Percentiles rank a stretch among this genome's conserved stretches.
Conservation (phyloP, 1,140 invertebrate genomes). For the Myzus persicae region DNA sequence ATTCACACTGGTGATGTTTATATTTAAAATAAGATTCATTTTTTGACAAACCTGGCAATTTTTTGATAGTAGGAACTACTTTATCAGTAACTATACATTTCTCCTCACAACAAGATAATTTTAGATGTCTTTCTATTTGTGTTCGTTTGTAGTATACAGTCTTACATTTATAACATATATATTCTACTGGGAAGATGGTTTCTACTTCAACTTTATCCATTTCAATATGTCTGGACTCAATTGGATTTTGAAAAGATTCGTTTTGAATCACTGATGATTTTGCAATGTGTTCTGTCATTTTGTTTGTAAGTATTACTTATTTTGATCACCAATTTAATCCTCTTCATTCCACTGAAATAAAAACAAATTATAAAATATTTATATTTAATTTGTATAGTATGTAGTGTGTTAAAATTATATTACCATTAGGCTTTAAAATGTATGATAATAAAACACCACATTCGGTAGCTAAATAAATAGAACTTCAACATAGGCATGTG, state of each 20-base stretch:
- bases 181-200: constrained; percentile 15
- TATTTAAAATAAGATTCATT: neutral
- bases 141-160: neutral
- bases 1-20: constrained; percentile 48
- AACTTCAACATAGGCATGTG: neutral
- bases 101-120: neutral
- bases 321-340: constrained; percentile 10
- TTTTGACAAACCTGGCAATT: constrained; percentile 21
- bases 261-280: neutral
- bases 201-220: constrained; percentile 8
- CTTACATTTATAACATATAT: constrained; percentile 23
- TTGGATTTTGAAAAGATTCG: constrained; percentile 1
- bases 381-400: neutral
- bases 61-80: constrained; percentile 30
- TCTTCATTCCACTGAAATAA: constrained; percentile 1
- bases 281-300: neutral
- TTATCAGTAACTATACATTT: neutral
- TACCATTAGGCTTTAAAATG: neutral
- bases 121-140: constrained; percentile 42
- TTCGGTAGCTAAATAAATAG: neutral
- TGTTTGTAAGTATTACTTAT: neutral
- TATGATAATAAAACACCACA: neutral
- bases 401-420: neutral
- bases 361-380: neutral
- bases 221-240: neutral